Evolutionary conservation across 1,140 invertebrate species (phyloP), one percentile per base, ranked within the genome.

Genomic region (Drosophila oshimai): DNA sequence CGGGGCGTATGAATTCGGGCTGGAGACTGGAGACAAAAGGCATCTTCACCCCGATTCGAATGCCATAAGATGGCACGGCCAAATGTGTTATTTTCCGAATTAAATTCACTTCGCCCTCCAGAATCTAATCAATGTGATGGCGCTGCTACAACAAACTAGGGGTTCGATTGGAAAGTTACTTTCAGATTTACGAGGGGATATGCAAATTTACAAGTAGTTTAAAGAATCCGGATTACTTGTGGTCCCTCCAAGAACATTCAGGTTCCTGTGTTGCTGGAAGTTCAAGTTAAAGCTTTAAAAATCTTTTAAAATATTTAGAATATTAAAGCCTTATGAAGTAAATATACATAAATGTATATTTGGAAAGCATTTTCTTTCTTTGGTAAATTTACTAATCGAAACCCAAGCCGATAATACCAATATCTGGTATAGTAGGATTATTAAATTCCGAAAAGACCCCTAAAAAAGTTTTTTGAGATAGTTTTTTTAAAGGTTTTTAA

Each of bases 31-130:
- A 41, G 20, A 45, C 37, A 54, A 46, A 31, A 37, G 24, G 18
- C 24, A 50, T 41, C 28, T 29, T 10, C 10, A 13, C 41, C 7
- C 67, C 36, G 26, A 18, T 53, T 17, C n/a, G 7, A 36, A 17
- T 10, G 60, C 37, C 37, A 29, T 34, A 24, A 44, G 51, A 34
- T 26, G 36, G 36, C 24, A 15, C 20, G 20, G 17, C 34, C 44
- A 44, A 69, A 50, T 71, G 65, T 70, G 53, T 71, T 36, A 28
- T 68, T 49, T 41, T 22, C 26, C 64, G 39, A 58, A 57, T 41
- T 55, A 67, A 67, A 68, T 58, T 31, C 18, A 47, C 22, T 58
- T 29, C 36, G 28, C 36, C 36, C 22, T 26, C n/a, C 29, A 20
- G 22, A 50, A 71, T 58, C 45, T 71, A 71, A 70, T 71, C 68